Evolutionary conservation across 1,140 invertebrate species (phyloP).

Genomic region (Acromyrmex echinatior): DNA sequence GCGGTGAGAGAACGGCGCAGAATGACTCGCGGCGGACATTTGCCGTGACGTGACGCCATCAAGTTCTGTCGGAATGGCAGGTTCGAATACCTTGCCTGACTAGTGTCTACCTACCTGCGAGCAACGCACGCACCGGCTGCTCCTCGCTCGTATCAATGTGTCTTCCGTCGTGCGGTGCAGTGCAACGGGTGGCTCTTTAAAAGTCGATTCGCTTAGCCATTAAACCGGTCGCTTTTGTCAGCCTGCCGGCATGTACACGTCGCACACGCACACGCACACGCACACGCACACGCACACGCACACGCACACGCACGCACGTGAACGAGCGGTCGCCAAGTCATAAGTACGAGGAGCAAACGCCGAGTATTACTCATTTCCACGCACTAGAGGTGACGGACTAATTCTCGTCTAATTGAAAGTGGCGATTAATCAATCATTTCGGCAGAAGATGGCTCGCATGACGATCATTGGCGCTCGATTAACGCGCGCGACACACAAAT

Average conservation of each 20-base stretch:
- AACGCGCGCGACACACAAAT: not conserved
- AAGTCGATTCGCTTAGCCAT: slow-evolving; percentile 51
- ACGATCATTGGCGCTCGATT: not conserved
- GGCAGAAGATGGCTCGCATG: not conserved
- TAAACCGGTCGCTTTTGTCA: slow-evolving; percentile 62
- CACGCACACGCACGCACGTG: no score
- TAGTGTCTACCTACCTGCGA: slow-evolving; percentile 29
- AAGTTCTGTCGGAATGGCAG: slow-evolving; percentile 56
- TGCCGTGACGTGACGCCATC: slow-evolving; percentile 51
- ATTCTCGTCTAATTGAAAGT: slow-evolving; percentile 37
- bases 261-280: not conserved
- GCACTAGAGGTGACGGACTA: slow-evolving; percentile 40
- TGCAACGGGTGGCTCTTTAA: slow-evolving; percentile 57
- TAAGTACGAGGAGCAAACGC: no score
- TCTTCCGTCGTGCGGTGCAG: slow-evolving; percentile 10
- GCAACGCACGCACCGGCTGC: slow-evolving; percentile 45
- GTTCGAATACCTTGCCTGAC: slow-evolving; percentile 42
- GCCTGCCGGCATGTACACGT: not conserved
- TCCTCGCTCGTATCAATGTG: slow-evolving; percentile 37
- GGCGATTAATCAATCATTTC: slow-evolving; percentile 40
- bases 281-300: not conserved
- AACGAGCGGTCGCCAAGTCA: not conserved
- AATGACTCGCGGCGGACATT: slow-evolving; percentile 37
- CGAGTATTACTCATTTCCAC: slow-evolving; percentile 36
- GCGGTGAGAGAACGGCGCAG: slow-evolving; percentile 20